These are phyloP conservation scores for Leptinotarsa haldemani DNA, from an alignment of 2,888 invertebrate species.

Conservation along the genomic window DNA sequence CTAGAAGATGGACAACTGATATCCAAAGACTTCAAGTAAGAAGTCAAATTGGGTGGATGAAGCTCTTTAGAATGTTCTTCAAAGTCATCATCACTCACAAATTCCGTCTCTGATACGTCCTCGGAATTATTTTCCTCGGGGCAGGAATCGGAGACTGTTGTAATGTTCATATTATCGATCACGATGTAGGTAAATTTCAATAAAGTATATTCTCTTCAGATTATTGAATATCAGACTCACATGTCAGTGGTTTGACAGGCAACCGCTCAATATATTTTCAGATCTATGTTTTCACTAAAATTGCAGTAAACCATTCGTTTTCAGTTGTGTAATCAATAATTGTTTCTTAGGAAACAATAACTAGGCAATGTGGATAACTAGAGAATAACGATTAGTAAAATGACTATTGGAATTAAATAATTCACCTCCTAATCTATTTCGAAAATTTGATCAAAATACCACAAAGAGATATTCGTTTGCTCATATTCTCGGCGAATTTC, in stretches of 20 bases:
- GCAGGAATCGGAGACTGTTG: background rate
- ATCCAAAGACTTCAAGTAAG: slow-evolving; percentile 25
- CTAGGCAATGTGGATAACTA: background rate
- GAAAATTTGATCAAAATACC: too few species aligned
- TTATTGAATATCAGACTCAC: background rate
- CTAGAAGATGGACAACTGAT: slow-evolving; percentile 20
- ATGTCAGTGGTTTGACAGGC: background rate
- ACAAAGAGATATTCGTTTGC: too few species aligned
- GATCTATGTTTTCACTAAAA: too few species aligned
- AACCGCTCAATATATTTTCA: too few species aligned
- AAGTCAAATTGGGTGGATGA: background rate
- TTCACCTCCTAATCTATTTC: too few species aligned
- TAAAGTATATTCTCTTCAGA: background rate
- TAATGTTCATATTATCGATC: background rate
- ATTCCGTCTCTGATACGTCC: background rate
- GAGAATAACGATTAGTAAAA: too few species aligned
- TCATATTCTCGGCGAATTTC: too few species aligned
- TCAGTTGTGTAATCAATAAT: slow-evolving; percentile 5
- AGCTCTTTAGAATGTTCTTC: slow-evolving; percentile 16
- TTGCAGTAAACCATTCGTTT: too few species aligned
- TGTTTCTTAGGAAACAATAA: slow-evolving; percentile 1
- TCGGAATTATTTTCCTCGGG: background rate
- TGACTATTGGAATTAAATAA: too few species aligned
- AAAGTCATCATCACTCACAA: slow-evolving; percentile 6
- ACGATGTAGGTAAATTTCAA: background rate